Conservation (phyloP, 2,888 invertebrate species). For the Coenonympha arcania region DNA sequence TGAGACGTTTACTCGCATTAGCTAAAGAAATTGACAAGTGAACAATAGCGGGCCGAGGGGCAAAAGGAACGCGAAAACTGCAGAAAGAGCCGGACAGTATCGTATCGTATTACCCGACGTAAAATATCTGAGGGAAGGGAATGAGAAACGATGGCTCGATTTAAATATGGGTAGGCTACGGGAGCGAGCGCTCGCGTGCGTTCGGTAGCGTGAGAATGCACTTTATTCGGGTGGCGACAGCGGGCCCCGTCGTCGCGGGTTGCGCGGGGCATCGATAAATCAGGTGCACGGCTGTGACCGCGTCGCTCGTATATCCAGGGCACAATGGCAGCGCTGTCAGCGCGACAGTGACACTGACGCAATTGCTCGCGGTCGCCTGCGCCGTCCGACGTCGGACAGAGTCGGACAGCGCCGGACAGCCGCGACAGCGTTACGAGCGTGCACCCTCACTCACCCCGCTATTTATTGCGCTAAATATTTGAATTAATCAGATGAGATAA, state of each 20-base stretch:
- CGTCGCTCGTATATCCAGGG: slow-evolving; percentile 55
- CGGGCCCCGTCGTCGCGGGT: slow-evolving; percentile 44
- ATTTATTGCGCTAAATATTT: slow-evolving; percentile 74
- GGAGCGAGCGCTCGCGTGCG: slow-evolving; percentile 68
- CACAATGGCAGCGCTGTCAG: slow-evolving; percentile 64
- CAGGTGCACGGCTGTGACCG: slow-evolving; percentile 52
- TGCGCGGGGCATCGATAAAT: slow-evolving; percentile 66
- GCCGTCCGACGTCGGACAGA: slow-evolving; percentile 46
- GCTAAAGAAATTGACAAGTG: slow-evolving; percentile 75
- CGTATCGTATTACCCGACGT: slow-evolving; percentile 74
- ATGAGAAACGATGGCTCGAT: slow-evolving; percentile 72
- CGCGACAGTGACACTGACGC: slow-evolving; percentile 68
- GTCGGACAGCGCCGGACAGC: slow-evolving; percentile 42
- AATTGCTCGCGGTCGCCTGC: slow-evolving; percentile 55
- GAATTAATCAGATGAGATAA: slow-evolving; percentile 74
- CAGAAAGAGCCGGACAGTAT: slow-evolving; percentile 74
- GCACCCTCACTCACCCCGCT: slow-evolving; percentile 40
- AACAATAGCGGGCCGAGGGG: slow-evolving; percentile 67
- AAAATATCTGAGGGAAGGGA: slow-evolving; percentile 72
- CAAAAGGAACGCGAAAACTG: slow-evolving; percentile 66
- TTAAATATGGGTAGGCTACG: slow-evolving; percentile 64
- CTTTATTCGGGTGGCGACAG: slow-evolving; percentile 67
- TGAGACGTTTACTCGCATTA: slow-evolving; percentile 75
- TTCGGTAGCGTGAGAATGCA: slow-evolving; percentile 73
- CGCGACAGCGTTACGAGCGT: slow-evolving; percentile 37